A percentile compares a stretch with the other conserved stretches of the same genome.
These are phyloP conservation scores for Apteryx mantelli DNA, from an alignment of 2,113 vertebrate genomes.

Conservation along the genomic window DNA sequence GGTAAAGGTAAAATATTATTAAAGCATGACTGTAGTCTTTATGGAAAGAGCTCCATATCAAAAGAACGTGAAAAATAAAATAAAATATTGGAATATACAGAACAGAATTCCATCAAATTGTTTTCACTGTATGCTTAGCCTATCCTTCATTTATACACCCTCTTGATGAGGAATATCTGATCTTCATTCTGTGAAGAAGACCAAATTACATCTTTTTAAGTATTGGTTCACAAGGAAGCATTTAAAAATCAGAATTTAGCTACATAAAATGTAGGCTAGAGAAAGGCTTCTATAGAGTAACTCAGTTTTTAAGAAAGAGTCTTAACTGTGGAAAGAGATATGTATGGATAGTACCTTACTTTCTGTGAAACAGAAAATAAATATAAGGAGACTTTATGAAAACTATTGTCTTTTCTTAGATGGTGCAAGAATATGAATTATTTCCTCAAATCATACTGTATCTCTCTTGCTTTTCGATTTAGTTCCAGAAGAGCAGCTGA, in stretches of 20 bases:
- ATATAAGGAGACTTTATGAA: neutral
- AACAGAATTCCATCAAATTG: neutral
- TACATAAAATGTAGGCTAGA: neutral
- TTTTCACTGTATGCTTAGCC: neutral
- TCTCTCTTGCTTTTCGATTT: constrained; percentile 39
- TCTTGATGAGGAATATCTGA: neutral
- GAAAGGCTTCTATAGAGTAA: neutral
- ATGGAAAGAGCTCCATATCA: neutral
- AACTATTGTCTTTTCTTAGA: neutral
- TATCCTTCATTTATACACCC: neutral
- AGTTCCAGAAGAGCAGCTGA: constrained; percentile 90
- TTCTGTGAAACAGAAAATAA: neutral
- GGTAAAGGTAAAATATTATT: neutral
- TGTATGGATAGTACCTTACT: neutral
- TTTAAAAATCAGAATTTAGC: neutral
- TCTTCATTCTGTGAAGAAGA: neutral
- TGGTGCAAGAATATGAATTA: neutral
- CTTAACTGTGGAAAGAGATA: neutral
- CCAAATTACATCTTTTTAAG: neutral
- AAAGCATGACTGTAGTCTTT: neutral
- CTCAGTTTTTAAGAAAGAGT: neutral
- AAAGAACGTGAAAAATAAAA: neutral
- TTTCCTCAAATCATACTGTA: neutral
- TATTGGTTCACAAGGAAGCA: neutral
- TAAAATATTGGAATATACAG: neutral